Evolutionary conservation across 2,888 invertebrate species (phyloP).

Genomic region (Leptinotarsa juncta): DNA sequence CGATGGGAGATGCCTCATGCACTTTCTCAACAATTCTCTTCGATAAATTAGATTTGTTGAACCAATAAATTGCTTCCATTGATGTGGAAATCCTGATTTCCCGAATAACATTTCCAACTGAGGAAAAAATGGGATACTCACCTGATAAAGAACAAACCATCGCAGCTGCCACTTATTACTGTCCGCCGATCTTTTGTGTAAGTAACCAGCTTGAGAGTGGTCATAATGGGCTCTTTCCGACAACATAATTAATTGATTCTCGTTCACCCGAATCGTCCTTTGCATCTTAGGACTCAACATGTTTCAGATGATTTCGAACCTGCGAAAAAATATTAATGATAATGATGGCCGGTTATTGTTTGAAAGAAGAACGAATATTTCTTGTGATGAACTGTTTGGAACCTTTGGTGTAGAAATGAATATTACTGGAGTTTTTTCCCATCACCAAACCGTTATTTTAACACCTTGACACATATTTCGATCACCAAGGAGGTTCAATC

Average conservation of each 20-base stretch:
- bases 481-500: too few relatives aligned
- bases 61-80: neutral
- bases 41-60: neutral
- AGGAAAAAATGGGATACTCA: constrained; percentile 54
- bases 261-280: constrained; percentile 86
- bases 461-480: too few relatives aligned
- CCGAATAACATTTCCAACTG: neutral
- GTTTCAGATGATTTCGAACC: constrained; percentile 27
- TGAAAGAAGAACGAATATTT: too few relatives aligned
- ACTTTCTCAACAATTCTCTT: neutral
- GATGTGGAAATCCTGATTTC: neutral
- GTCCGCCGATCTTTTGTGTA: constrained; percentile 87
- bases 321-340: constrained; percentile 4
- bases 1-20: neutral
- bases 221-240: constrained; percentile 89
- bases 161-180: constrained; percentile 89
- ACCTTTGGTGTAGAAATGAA: too few relatives aligned
- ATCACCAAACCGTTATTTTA: too few relatives aligned
- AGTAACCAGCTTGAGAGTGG: constrained; percentile 83
- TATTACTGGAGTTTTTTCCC: too few relatives aligned
- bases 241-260: constrained; percentile 84
- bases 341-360: too few relatives aligned
- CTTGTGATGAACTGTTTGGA: too few relatives aligned
- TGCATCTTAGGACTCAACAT: constrained; percentile 90
- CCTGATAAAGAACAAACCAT: constrained; percentile 87